Percentiles rank a stretch among this genome's conserved stretches.
phyloP scores from a whole-genome alignment of 2,888 invertebrate species.

The Erebia epiphron region DNA sequence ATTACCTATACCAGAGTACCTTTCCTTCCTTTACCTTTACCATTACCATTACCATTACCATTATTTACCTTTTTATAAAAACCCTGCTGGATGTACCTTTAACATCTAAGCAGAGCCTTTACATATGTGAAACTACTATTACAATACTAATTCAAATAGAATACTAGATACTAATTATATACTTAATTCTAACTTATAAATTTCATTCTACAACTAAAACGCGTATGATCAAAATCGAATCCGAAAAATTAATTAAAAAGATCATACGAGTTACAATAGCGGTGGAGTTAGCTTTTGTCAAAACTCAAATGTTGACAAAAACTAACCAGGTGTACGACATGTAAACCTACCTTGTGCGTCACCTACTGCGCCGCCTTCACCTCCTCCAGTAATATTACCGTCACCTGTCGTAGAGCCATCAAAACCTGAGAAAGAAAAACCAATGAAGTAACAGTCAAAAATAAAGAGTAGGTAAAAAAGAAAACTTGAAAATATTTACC shows the following conservation, averaged over 20 bases:
- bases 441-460: background rate
- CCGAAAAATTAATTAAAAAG: constrained; percentile 15
- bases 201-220: constrained; percentile 68
- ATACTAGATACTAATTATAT: constrained; percentile 25
- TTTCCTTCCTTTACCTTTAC: no score
- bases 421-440: constrained; percentile 59
- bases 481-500: constrained; percentile 57
- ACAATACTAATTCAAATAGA: constrained; percentile 35
- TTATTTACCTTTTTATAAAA: no score
- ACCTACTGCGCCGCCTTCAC: constrained; percentile 80
- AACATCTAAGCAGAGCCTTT: constrained; percentile 2
- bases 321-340: constrained; percentile 41
- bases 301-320: constrained; percentile 33
- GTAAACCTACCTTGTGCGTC: constrained; percentile 83
- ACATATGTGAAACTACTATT: constrained; percentile 37
- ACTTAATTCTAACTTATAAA: constrained; percentile 66
- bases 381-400: constrained; percentile 76
- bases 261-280: constrained; percentile 43
- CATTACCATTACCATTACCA: no score
- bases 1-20: no score
- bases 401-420: constrained; percentile 79
- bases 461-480: background rate
- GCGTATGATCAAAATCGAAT: constrained; percentile 43
- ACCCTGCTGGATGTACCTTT: background rate
- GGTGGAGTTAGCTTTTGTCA: constrained; percentile 37